Evolutionary conservation across 2,113 vertebrate genomes (phyloP).

Genomic region (Delphinus delphis): DNA sequence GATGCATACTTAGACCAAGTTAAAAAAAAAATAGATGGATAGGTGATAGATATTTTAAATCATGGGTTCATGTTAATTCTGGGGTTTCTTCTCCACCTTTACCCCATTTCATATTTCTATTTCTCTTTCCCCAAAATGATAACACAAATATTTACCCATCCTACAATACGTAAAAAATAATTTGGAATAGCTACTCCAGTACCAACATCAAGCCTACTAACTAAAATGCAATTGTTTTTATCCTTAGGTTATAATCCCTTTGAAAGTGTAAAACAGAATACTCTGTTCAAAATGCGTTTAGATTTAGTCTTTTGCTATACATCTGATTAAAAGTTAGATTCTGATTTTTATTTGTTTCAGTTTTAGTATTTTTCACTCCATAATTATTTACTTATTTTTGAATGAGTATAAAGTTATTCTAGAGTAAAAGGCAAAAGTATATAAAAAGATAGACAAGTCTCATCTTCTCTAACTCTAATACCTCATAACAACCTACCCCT

Average conservation of each 20-base stretch:
- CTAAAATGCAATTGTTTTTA: neutral
- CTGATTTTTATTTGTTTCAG: neutral
- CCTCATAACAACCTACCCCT: neutral
- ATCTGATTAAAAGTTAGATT: neutral
- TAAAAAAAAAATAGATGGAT: neutral
- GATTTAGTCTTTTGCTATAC: neutral
- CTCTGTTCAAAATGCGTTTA: neutral
- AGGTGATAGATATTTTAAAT: neutral
- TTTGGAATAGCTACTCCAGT: neutral
- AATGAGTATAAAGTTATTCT: neutral
- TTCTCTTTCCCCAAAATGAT: neutral
- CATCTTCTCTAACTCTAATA: neutral
- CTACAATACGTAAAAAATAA: neutral
- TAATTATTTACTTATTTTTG: neutral
- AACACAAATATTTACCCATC: neutral
- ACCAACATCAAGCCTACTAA: neutral
- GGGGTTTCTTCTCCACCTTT: neutral
- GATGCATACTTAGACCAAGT: neutral
- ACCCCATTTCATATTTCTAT: neutral
- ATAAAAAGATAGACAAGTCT: neutral
- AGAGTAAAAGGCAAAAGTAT: neutral
- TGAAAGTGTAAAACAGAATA: neutral
- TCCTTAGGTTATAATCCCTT: neutral
- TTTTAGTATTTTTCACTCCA: neutral
- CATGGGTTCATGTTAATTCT: neutral